Base-by-base conservation (phyloP, 2,113 vertebrate species). In the Pedetes capensis region DNA sequence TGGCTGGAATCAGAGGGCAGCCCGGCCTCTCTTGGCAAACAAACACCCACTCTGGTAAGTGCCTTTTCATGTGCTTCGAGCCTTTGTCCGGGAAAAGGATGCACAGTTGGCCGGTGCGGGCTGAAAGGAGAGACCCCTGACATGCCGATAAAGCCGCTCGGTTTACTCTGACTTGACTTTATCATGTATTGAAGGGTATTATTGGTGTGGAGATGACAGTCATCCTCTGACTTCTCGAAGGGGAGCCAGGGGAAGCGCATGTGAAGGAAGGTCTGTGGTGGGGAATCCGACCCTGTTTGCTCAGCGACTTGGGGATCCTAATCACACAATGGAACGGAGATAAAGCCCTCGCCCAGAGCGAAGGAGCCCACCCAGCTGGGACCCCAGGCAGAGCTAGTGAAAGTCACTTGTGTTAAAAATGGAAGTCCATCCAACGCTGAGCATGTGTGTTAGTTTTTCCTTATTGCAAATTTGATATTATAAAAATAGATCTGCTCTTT, bases 141-240 rank as follows among this genome's bases (percentile, higher is more conserved):
- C 98, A 98, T 93, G 97, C 98, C 98, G 98, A 99, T 99, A 98
- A 99, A 98, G 97, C 97, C 86, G 98, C 98, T 98, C 96, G 53
- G 97, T 98, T 99, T 98, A 98, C 98, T 98, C 97, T 97, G 98
- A 98, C 97, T 98, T 98, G 98, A 98, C 98, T 98, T 98, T 98
- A 98, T 98, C 98, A 97, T 98, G 98, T 98, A 98, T 98, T 95
- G 97, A 98, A 97, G 98, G 98, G 98, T 98, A 98, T 98, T 98
- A 97, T 98, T 98, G 98, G 98, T 96, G 98, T 89, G 97, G 98
- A 98, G 97, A 97, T 97, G 98, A 98, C 98, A 98, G 98, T 97
- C 96, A 84, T 34, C 27, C 98, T 98, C 96, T 42, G 88, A 97
- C 97, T 96, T 91, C 82, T 87, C 22, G 1, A 92, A 53, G n/a